A percentile compares a stretch with the other conserved stretches of the same genome.
Conservation (phyloP, 2,797 vertebrate genomes). For the Lithobates sylvaticus region DNA sequence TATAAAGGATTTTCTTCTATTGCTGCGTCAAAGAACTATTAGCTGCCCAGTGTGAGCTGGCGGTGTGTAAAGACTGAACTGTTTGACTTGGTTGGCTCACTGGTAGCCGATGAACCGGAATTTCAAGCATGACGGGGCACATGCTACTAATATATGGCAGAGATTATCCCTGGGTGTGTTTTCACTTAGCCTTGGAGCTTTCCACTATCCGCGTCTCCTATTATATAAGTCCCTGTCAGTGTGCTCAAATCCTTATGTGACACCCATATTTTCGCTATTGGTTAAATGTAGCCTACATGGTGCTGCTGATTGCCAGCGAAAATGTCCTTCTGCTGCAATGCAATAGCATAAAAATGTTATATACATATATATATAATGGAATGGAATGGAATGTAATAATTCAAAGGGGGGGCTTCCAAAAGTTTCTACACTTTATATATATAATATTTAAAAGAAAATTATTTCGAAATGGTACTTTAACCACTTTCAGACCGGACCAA, state of each 20-base stretch:
- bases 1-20: background rate
- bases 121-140: background rate
- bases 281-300: conserved; percentile 17
- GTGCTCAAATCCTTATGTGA: background rate
- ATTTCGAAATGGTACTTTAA: too few relatives aligned
- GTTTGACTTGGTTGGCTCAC: conserved; percentile 35
- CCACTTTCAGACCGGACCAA: too few relatives aligned
- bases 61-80: conserved; percentile 32
- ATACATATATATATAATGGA: too few relatives aligned
- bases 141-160: background rate
- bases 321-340: background rate
- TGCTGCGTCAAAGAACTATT: background rate
- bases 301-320: background rate
- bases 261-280: background rate
- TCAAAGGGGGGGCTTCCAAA: too few relatives aligned
- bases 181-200: conserved; percentile 1
- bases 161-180: conserved; percentile 12
- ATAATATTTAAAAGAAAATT: too few relatives aligned
- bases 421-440: too few relatives aligned
- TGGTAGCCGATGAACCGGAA: background rate
- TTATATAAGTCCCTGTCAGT: background rate
- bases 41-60: conserved; percentile 26
- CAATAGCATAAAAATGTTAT: too few relatives aligned
- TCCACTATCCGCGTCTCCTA: background rate
- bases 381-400: too few relatives aligned